Evolutionary conservation across 2,888 invertebrate genomes (phyloP).

Genomic region (Campoletis raptor): DNA sequence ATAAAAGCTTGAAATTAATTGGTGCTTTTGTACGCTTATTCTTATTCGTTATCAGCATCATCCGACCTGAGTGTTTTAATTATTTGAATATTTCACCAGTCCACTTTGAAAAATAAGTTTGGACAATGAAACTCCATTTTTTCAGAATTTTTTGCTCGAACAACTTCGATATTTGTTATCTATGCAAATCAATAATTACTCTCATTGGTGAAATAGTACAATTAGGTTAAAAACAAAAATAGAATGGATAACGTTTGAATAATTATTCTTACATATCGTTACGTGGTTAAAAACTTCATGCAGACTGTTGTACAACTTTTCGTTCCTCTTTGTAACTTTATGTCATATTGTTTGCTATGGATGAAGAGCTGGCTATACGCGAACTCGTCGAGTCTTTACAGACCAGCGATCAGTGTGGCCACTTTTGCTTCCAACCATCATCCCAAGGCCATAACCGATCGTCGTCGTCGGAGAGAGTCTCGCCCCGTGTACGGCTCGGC

Average conservation of each 20-base stretch:
- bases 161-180: not conserved
- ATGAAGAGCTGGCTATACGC: constrained; percentile 21
- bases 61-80: not conserved
- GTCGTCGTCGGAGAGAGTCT: constrained; percentile 35
- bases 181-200: not conserved
- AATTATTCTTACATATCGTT: constrained; percentile 2
- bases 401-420: constrained; percentile 29
- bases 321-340: constrained; percentile 4
- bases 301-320: not conserved
- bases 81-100: not conserved
- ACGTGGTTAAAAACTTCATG: not conserved
- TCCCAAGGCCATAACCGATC: constrained; percentile 59
- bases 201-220: not conserved
- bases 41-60: not conserved
- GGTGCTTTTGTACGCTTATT: not conserved
- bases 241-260: not conserved
- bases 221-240: not conserved
- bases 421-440: constrained; percentile 44
- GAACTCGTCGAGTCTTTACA: constrained; percentile 15
- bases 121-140: not conserved
- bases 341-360: constrained; percentile 9
- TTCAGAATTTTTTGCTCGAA: not conserved
- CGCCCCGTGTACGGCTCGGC: constrained; percentile 42
- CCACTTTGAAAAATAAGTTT: not conserved
- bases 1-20: not conserved